Evolutionary conservation across 2,797 vertebrate species (phyloP), one percentile per base, ranked within the genome.

Genomic region (Delichon dasypus): DNA sequence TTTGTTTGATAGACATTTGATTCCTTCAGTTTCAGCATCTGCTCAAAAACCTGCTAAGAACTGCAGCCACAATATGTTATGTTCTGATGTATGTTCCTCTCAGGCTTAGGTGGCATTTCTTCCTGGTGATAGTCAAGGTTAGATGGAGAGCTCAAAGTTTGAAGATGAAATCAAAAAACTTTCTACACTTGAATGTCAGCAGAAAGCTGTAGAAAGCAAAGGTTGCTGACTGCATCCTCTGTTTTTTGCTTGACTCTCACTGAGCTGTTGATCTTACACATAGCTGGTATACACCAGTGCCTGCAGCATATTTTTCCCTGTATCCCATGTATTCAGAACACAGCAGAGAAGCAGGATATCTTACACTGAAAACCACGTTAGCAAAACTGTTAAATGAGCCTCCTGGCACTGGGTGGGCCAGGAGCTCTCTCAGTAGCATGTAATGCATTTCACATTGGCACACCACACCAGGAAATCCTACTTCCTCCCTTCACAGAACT

Each of bases 391-490:
- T 78, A 88, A 75, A 92, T 42, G 65, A 92, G 58, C 87, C 81
- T 89, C 81, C 55, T 84, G 89, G 76, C 70, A 47, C 72, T 76
- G 85, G 87, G 75, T 91, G 82, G 62, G 48, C 82, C 72, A 80
- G 61, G 61, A 72, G 21, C 66, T 95, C 85, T 72, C 61, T 75
- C 62, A 60, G 14, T 71, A 77, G n/a, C 68, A 66, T 2, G 6
- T 34, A 75, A 47, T 19, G 44, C 36, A 15, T 62, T 89, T 88
- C 70, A 11, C 51, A 47, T 47, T 90, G 86, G 71, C 74, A 85
- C 55, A 93, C 9, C 66, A 50, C 1, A 0, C 74, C 93, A 95
- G 92, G 92, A 95, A 96, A 92, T 93, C 85, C 79, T 83, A 91
- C 88, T 92, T 96, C 91, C 91, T 93, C 7, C 2, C 66, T 84